Percentiles rank a stretch among this genome's conserved stretches.
Conservation (phyloP, 2,797 vertebrate genomes). For the Malacoraja senta region DNA sequence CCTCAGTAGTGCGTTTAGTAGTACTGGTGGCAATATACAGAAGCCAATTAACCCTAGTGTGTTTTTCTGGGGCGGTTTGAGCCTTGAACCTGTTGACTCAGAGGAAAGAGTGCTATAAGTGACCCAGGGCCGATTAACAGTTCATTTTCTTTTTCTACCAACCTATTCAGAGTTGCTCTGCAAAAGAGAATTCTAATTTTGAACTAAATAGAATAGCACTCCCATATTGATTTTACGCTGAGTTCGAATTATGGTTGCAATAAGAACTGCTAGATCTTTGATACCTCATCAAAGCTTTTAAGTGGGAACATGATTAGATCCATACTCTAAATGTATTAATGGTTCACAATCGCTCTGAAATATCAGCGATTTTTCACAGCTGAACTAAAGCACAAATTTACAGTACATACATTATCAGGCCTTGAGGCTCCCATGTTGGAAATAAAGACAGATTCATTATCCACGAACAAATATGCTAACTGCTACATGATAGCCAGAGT, state of each 20-base stretch:
- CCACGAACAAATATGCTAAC: neutral
- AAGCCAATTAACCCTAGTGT: neutral
- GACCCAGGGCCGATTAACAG: neutral
- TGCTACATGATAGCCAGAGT: neutral
- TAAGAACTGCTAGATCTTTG: neutral
- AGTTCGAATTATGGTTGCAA: neutral
- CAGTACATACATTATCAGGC: neutral
- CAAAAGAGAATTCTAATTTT: neutral
- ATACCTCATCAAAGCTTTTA: neutral
- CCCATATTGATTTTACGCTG: neutral
- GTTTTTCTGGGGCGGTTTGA: neutral
- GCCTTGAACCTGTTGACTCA: neutral
- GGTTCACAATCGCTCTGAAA: neutral
- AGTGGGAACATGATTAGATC: neutral
- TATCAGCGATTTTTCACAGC: neutral
- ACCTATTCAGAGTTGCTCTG: neutral
- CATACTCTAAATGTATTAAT: neutral
- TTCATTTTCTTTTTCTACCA: neutral
- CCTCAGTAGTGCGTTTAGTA: no score
- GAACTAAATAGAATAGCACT: neutral
- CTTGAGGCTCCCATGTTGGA: neutral
- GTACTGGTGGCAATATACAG: no score
- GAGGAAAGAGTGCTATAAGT: neutral
- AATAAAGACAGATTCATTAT: neutral
- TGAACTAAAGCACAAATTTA: neutral